These are phyloP conservation scores for Chloromyia formosa DNA, from an alignment of 2,888 invertebrate species.

Conservation along the genomic window DNA sequence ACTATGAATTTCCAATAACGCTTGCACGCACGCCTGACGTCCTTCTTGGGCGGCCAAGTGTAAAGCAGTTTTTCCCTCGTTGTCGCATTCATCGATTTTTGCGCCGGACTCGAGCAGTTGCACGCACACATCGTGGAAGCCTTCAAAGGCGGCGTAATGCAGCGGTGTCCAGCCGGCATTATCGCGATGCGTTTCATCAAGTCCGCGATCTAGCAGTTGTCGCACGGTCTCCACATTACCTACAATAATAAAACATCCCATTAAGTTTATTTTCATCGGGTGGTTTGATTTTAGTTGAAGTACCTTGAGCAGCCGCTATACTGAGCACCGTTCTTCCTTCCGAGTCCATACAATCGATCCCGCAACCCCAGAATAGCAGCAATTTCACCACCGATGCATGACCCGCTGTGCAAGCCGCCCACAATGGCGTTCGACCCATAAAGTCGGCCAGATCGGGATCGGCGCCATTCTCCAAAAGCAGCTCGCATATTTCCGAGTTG, in stretches of 20 bases:
- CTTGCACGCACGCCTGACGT: slow-evolving; percentile 69
- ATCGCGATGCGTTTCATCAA: slow-evolving; percentile 88
- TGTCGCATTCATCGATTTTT: slow-evolving; percentile 87
- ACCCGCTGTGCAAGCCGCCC: slow-evolving; percentile 94
- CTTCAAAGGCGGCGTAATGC: slow-evolving; percentile 95
- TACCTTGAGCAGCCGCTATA: slow-evolving; percentile 84
- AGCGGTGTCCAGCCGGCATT: slow-evolving; percentile 97
- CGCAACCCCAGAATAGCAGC: slow-evolving; percentile 93
- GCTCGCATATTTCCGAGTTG: slow-evolving; percentile 90
- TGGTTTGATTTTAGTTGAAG: too few relatives aligned
- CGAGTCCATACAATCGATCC: slow-evolving; percentile 92
- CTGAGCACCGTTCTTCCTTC: slow-evolving; percentile 92
- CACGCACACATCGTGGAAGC: slow-evolving; percentile 65
- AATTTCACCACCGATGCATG: slow-evolving; percentile 86
- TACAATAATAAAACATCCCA: slow-evolving; percentile 53
- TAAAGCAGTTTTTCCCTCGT: slow-evolving; percentile 88
- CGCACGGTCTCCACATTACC: slow-evolving; percentile 87
- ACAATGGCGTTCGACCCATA: slow-evolving; percentile 84
- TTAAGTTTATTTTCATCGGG: background rate
- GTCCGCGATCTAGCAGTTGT: slow-evolving; percentile 85
- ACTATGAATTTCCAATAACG: slow-evolving; percentile 76
- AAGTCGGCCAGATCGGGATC: slow-evolving; percentile 88
- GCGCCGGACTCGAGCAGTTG: slow-evolving; percentile 82
- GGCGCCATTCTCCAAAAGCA: slow-evolving; percentile 89
- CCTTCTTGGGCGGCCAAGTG: slow-evolving; percentile 92